Conservation (phyloP, 2,797 vertebrate species). For the Fistularia commersonii region DNA sequence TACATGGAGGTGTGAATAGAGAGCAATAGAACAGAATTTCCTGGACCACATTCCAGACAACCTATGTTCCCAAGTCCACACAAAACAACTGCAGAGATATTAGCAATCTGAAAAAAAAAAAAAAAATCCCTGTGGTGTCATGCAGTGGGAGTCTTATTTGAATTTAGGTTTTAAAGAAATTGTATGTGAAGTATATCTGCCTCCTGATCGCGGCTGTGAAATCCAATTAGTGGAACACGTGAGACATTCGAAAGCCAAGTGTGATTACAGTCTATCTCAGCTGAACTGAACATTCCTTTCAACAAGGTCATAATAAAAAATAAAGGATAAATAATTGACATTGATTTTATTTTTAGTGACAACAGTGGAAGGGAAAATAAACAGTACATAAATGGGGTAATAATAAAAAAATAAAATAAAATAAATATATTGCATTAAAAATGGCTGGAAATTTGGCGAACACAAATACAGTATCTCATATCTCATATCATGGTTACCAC, state of each 20-base stretch:
- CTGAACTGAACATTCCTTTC: conserved; percentile 5
- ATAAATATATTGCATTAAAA: too few species aligned
- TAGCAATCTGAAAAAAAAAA: neutral
- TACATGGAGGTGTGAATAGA: conserved; percentile 28
- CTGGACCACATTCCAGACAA: conserved; percentile 16
- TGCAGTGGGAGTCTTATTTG: neutral
- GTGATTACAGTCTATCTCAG: conserved; percentile 5
- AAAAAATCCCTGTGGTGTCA: too few species aligned
- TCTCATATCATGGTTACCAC: too few species aligned
- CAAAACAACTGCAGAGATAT: conserved; percentile 3
- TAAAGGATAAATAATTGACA: too few species aligned
- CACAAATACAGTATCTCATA: too few species aligned
- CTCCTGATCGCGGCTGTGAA: conserved; percentile 3
- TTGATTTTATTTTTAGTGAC: too few species aligned
- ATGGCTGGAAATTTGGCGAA: too few species aligned
- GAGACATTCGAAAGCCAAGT: conserved; percentile 4
- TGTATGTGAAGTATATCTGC: neutral
- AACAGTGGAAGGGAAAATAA: too few species aligned
- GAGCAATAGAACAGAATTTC: conserved; percentile 5
- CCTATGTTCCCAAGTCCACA: neutral
- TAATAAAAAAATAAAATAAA: too few species aligned
- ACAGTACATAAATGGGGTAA: too few species aligned
- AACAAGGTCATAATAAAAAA: too few species aligned
- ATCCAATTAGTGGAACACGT: conserved; percentile 8
- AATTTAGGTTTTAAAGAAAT: conserved; percentile 1